Evolutionary conservation across 2,113 vertebrate species (phyloP), one percentile per base, ranked within the genome.

Genomic region (Nycticorax nycticorax): DNA sequence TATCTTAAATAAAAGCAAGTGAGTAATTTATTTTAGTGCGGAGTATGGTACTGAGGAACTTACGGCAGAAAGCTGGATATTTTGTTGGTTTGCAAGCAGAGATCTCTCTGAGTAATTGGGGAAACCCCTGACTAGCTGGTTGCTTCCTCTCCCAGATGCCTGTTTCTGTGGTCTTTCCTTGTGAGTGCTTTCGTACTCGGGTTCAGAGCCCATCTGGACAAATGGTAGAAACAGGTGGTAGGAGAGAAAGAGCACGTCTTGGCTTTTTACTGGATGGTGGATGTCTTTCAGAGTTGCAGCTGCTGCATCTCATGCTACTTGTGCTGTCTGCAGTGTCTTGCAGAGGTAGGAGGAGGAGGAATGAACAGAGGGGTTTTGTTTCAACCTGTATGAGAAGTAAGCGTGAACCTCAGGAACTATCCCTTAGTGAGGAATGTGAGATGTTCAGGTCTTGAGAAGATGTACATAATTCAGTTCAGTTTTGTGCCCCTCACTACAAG

Each of bases 171-270:
- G 32, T 86, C 75, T 78, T 93, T 30, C n/a, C 50, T 63, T 28
- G 37, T 15, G 23, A 35, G 11, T 52, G 14, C n/a, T 84, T 90
- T 78, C 0, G 0, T 43, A 20, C 22, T 28, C 0, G 0, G 35
- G 11, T 68, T 83, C 33, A 4, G 21, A 63, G 68, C 62, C n/a
- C 89, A 78, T 75, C 73, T 92, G 92, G 50, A 48, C 45, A 48
- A 48, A 14, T 21, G 72, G 11, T 59, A 55, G 67, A 81, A 89
- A 15, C 80, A 81, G 52, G 69, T 91, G 85, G 73, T 55, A 57
- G 69, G 13, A 84, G 74, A 60, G 45, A 33, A 56, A 8, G 35
- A 53, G 15, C 9, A 4, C n/a, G 35, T 37, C 56, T 78, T 60
- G 66, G 27, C 24, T 60, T 78, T 86, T 75, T 45, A 7, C 24